Percentiles rank a stretch among this genome's conserved stretches.
These are phyloP conservation scores for Camponotus floridanus DNA, from an alignment of 1,140 invertebrate genomes.

Conservation along the genomic window DNA sequence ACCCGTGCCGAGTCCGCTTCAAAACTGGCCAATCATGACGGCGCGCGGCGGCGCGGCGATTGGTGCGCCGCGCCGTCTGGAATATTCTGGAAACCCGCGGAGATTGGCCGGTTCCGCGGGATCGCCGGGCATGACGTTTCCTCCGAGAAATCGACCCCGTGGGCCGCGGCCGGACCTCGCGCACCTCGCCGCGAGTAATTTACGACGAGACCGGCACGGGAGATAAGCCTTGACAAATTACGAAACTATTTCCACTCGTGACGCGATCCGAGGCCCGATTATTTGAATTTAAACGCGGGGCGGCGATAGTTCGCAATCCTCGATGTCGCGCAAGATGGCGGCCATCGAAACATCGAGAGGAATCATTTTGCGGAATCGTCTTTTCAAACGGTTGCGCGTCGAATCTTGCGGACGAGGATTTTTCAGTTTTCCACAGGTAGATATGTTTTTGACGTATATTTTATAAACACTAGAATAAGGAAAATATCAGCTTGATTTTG, in stretches of 20 bases:
- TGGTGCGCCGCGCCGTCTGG: constrained; percentile 72
- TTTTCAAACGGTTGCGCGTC: neutral
- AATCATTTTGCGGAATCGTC: neutral
- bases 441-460: no score
- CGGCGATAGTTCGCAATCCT: neutral
- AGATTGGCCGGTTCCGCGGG: constrained; percentile 44
- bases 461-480: no score
- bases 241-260: no score
- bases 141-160: constrained; percentile 43
- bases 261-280: neutral
- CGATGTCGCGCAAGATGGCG: neutral
- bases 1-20: constrained; percentile 78
- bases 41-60: constrained; percentile 41
- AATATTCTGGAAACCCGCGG: constrained; percentile 83
- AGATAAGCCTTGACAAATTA: neutral
- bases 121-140: constrained; percentile 9
- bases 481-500: no score
- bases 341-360: neutral
- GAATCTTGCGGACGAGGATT: no score
- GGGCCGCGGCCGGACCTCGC: no score
- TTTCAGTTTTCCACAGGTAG: no score
- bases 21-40: constrained; percentile 79
- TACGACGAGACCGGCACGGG: neutral
- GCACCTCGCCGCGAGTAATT: neutral
- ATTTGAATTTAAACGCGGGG: neutral